phyloP scores from a whole-genome alignment of 1,140 invertebrate genomes.

The Apis dorsata region DNA sequence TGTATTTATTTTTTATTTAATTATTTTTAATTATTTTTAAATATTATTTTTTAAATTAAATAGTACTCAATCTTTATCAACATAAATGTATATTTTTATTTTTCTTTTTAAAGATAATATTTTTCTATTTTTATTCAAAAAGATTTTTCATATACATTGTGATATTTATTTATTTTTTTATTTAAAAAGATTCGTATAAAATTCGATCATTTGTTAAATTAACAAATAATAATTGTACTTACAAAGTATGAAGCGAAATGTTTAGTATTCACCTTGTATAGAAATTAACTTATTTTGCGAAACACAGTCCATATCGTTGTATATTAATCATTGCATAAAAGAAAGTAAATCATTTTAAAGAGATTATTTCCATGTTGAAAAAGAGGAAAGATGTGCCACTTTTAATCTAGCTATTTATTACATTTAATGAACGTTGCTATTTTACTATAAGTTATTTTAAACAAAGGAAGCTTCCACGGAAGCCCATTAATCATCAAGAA shows the following conservation, averaged over 20 bases:
- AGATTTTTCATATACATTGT: not conserved
- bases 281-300: not conserved
- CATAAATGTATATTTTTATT: not conserved
- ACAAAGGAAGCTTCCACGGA: constrained; percentile 24
- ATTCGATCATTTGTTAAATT: not conserved
- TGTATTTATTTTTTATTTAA: too few species aligned
- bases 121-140: not conserved
- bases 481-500: not conserved
- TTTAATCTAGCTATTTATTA: constrained; percentile 55
- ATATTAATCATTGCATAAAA: constrained; percentile 5
- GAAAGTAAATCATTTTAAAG: constrained; percentile 14
- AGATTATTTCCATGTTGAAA: constrained; percentile 30
- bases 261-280: constrained; percentile 2
- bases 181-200: not conserved
- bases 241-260: not conserved
- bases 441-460: constrained; percentile 4
- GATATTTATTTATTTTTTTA: not conserved
- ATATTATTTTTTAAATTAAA: too few species aligned
- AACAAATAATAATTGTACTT: not conserved
- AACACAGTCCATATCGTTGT: not conserved
- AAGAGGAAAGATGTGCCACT: constrained; percentile 18
- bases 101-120: not conserved
- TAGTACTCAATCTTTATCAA: too few species aligned
- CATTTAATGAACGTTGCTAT: constrained; percentile 19
- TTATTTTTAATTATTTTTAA: too few species aligned